phyloP scores from a whole-genome alignment of 2,113 vertebrate species.

The Psittacus erithacus region DNA sequence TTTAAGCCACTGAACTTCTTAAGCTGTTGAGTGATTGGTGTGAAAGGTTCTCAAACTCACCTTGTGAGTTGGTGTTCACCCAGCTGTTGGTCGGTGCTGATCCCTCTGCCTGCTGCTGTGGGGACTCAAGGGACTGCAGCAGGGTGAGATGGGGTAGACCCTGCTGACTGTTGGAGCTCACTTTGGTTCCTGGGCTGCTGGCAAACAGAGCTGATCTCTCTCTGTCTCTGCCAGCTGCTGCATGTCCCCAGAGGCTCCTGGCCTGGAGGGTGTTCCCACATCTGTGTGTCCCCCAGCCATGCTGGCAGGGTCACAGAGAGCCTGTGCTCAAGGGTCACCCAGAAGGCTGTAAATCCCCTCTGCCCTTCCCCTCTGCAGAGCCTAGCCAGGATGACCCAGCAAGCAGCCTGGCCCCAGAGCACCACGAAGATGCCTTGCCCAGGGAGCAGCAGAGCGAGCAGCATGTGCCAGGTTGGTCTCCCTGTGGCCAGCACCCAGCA shows the following conservation, averaged over 20 bases:
- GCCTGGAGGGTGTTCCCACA: not conserved
- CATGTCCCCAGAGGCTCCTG: rapidly evolving
- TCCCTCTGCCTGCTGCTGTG: not conserved
- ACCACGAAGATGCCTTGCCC: rapidly evolving
- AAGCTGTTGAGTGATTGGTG: not conserved
- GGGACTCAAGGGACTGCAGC: rapidly evolving
- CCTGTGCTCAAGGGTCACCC: rapidly evolving
- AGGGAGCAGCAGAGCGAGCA: not conserved
- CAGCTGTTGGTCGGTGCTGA: not conserved
- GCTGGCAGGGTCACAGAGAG: not conserved
- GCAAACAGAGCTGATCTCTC: not conserved
- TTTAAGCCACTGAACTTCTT: not conserved
- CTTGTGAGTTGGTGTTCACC: not conserved
- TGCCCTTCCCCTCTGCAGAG: not conserved
- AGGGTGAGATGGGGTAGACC: not conserved
- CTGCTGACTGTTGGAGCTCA: rapidly evolving
- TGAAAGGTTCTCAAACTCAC: not conserved
- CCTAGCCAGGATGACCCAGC: not conserved
- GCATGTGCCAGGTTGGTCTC: slow-evolving; percentile 25
- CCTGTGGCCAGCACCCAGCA: not conserved
- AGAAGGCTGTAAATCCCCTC: not conserved
- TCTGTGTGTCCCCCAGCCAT: rapidly evolving
- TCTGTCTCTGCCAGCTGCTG: not conserved
- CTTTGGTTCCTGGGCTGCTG: rapidly evolving
- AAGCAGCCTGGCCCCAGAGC: rapidly evolving